Percentiles rank a stretch among this genome's conserved stretches.
These are phyloP conservation scores for Platichthys flesus DNA, from an alignment of 2,113 vertebrate species.

Conservation along the genomic window DNA sequence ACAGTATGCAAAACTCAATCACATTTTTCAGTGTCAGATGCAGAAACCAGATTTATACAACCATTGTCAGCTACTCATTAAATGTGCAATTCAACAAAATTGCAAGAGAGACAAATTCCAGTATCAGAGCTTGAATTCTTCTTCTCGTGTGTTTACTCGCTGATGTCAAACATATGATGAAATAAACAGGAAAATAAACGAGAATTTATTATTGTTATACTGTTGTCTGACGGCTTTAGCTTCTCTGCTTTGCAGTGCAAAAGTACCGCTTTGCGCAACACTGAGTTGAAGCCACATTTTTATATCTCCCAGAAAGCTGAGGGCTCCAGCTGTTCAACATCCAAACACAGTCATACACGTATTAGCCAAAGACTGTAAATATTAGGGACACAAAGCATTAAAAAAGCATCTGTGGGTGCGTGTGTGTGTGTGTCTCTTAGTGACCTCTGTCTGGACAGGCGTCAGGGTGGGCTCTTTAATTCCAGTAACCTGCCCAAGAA, in stretches of 20 bases:
- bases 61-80: neutral
- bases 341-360: constrained; percentile 2
- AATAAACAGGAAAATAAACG: constrained; percentile 31
- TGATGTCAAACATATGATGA: neutral
- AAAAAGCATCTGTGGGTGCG: neutral
- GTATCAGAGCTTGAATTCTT: neutral
- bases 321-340: constrained; percentile 48
- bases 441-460: constrained; percentile 64
- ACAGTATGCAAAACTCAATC: too few relatives aligned
- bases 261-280: constrained; percentile 40
- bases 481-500: constrained; percentile 77
- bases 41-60: neutral
- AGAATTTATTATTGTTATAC: constrained; percentile 5
- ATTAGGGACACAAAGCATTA: neutral
- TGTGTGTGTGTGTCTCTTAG: constrained; percentile 19
- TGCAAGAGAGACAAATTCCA: neutral
- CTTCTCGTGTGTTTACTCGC: constrained; percentile 6
- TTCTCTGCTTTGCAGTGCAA: neutral
- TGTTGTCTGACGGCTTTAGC: neutral
- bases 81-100: neutral
- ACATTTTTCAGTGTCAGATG: neutral
- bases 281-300: constrained; percentile 27
- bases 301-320: constrained; percentile 33
- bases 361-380: neutral
- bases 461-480: constrained; percentile 79